Evolutionary conservation across 2,888 invertebrate species (phyloP), one percentile per base, ranked within the genome.

Genomic region (Eurois occulta): DNA sequence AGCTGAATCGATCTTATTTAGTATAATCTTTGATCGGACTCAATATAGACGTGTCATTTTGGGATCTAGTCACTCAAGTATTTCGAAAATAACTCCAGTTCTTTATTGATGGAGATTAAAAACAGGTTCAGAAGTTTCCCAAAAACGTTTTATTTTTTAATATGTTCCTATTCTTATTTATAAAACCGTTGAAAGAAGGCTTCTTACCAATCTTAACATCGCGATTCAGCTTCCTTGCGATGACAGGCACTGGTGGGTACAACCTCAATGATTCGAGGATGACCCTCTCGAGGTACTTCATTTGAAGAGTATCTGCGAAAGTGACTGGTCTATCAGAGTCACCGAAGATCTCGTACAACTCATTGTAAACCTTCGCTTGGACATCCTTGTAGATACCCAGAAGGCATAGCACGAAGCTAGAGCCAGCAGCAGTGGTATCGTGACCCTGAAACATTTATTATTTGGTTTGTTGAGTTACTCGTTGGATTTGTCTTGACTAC

Each of bases 391-490:
- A 97, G 68, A 98, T 97, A 18, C 98, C 99, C 92, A 99, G 97
- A 91, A 99, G 97, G 86, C 98, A 98, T 5, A 99, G 97, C 81
- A 98, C 98, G 97, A 99, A 99, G 92, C 98, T 98, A 84, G 99
- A 98, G 1, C 98, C 99, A 65, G 99, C 98, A 8, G 97, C 96
- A 0, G 96, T 96, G 0, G 97, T 97, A 79, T 97, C 97, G 78
- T 97, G 97, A n/a, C 97, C 97, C 97, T 96, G 75, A 66, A 76
- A 77, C 0, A 55, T 41, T 41, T 18, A 4, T 35, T 10, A 24
- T 65, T n/a, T n/a, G 41, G 41, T 65, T 65, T 41, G n/a, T 41
- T 62, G 32, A 21, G 10, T 62, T 4, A 21, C 60, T 35, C 4
- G 21, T 62, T 62, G 10, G 10, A 35, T 35, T 62, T 32, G 32